Conservation (phyloP, 1,140 invertebrate species). For the Brachionus paranguensis region DNA sequence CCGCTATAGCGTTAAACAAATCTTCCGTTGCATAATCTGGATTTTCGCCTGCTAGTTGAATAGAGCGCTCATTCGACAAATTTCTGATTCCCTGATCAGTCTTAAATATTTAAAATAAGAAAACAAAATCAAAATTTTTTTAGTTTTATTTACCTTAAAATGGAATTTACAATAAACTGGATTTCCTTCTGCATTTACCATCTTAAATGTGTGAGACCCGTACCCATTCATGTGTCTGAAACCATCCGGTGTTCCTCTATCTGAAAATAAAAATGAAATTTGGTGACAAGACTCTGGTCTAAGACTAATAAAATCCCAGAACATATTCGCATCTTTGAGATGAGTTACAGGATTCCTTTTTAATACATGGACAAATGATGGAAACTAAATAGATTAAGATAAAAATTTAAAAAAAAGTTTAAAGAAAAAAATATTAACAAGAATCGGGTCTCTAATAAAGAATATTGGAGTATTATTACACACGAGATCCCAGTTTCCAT, state of each 20-base stretch:
- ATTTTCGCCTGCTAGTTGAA: slow-evolving; percentile 66
- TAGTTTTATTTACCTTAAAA: slow-evolving; percentile 63
- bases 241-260: slow-evolving; percentile 85
- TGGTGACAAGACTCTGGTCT: slow-evolving; percentile 75
- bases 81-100: slow-evolving; percentile 84
- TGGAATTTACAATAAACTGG: slow-evolving; percentile 88
- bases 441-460: slow-evolving; percentile 82
- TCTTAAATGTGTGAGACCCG: slow-evolving; percentile 87
- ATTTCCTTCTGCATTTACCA: slow-evolving; percentile 73
- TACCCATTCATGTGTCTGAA: slow-evolving; percentile 86
- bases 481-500: slow-evolving; percentile 90
- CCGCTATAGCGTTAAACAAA: slow-evolving; percentile 79
- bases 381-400: slow-evolving; percentile 56
- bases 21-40: slow-evolving; percentile 83
- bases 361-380: slow-evolving; percentile 59
- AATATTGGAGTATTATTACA: slow-evolving; percentile 95
- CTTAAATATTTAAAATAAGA: slow-evolving; percentile 50
- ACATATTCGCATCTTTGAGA: slow-evolving; percentile 71
- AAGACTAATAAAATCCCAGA: slow-evolving; percentile 88
- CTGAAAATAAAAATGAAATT: slow-evolving; percentile 75
- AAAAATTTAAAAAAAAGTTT: too few species aligned
- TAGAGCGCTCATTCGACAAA: slow-evolving; percentile 67
- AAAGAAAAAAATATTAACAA: slow-evolving; percentile 59
- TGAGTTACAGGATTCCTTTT: slow-evolving; percentile 89
- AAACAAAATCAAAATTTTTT: too few species aligned